These are phyloP conservation scores for Drosophila picticornis DNA, from an alignment of 2,888 invertebrate species.

Conservation along the genomic window DNA sequence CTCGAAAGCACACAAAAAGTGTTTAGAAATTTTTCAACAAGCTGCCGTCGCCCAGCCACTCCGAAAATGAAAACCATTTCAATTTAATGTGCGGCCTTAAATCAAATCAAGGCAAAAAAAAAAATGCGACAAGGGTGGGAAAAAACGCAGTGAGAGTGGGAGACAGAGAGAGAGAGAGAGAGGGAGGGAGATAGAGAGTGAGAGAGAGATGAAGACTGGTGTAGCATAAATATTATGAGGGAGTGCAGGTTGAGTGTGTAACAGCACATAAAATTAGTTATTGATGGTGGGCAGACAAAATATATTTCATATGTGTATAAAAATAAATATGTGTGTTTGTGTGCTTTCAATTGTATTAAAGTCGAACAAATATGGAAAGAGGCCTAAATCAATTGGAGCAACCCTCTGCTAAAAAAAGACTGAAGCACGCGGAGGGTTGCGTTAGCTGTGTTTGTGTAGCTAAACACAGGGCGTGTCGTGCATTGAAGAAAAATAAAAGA, in stretches of 20 bases:
- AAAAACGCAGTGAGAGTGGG: constrained; percentile 6
- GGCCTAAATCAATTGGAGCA: constrained; percentile 24
- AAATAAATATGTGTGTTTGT: constrained; percentile 32
- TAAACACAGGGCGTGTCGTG: constrained; percentile 54
- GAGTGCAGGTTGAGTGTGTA: constrained; percentile 11
- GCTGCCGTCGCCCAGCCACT: constrained; percentile 30
- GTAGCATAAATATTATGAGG: constrained; percentile 8
- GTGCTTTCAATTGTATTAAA: constrained; percentile 40
- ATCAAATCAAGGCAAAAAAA: constrained; percentile 52
- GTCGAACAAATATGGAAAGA: constrained; percentile 8
- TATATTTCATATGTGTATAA: constrained; percentile 28
- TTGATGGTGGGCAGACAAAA: constrained; percentile 43
- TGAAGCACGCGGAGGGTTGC: constrained; percentile 1
- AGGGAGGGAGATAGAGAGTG: not conserved
- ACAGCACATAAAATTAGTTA: constrained; percentile 55
- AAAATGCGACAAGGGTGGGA: constrained; percentile 44
- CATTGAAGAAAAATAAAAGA: constrained; percentile 35
- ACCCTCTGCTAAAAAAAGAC: not conserved
- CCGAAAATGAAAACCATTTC: constrained; percentile 35
- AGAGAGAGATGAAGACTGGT: constrained; percentile 5
- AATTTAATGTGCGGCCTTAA: constrained; percentile 69
- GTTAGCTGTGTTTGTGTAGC: constrained; percentile 1
- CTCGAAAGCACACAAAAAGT: constrained; percentile 11
- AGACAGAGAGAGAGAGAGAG: not conserved
- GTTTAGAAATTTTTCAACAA: constrained; percentile 51